Conservation (phyloP, 2,888 invertebrate genomes). For the Ectemnius continuus region DNA sequence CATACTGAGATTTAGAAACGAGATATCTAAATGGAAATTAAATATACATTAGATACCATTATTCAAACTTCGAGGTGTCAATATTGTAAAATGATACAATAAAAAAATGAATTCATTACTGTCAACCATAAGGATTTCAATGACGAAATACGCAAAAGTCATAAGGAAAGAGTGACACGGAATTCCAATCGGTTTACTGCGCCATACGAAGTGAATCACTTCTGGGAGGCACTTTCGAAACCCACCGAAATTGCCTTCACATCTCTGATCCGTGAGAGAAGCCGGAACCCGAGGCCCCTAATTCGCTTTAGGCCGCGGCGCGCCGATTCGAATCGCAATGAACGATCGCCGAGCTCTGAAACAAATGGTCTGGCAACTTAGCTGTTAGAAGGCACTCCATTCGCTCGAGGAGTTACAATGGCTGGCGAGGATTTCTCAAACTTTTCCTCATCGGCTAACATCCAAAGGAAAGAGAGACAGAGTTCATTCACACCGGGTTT, state of each 20-base stretch:
- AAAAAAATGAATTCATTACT: no score
- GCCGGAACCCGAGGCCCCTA: conserved; percentile 1
- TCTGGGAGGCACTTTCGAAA: no score
- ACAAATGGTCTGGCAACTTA: neutral
- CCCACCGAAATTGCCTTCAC: no score
- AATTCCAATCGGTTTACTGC: no score
- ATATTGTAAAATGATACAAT: no score
- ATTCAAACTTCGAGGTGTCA: no score
- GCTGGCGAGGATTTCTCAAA: neutral
- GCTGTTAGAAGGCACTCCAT: neutral
- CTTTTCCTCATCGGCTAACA: neutral
- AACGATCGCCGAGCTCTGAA: neutral
- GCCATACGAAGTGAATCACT: conserved; percentile 2
- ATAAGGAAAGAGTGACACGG: no score
- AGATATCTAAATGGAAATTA: no score
- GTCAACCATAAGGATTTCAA: no score
- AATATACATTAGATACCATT: no score
- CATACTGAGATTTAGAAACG: no score
- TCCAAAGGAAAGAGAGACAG: neutral
- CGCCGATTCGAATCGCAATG: neutral
- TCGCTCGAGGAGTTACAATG: neutral
- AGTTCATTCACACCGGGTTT: conserved; percentile 13
- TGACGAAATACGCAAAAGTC: no score
- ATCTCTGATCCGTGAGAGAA: neutral
- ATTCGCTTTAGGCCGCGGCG: neutral